A percentile compares a stretch with the other conserved stretches of the same genome.
Conservation (phyloP, 2,113 vertebrate species). For the Gymnogyps californianus region DNA sequence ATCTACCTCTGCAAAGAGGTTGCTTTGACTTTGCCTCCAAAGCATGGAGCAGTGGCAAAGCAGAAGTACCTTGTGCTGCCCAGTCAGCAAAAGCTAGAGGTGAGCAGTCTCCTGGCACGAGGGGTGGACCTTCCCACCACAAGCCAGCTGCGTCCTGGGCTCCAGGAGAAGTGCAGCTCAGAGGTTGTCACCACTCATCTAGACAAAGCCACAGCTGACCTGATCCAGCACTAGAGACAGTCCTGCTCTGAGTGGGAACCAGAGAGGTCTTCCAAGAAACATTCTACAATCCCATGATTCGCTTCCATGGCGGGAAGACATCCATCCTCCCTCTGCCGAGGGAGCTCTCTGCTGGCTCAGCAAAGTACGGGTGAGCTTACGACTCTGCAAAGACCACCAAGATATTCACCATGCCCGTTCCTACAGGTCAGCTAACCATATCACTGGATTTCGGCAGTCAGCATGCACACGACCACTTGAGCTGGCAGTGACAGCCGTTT, state of each 20-base stretch:
- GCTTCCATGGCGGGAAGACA: not conserved
- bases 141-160: too few relatives aligned
- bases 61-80: not conserved
- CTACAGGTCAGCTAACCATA: not conserved
- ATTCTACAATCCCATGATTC: not conserved
- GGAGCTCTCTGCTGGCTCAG: not conserved
- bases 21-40: not conserved
- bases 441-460: not conserved
- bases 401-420: not conserved
- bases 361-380: not conserved
- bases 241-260: not conserved
- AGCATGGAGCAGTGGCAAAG: not conserved
- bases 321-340: not conserved
- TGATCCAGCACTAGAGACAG: not conserved
- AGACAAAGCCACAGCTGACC: not conserved
- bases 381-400: not conserved
- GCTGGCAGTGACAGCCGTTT: not conserved
- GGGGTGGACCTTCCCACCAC: not conserved
- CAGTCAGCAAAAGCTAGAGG: not conserved
- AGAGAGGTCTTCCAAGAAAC: not conserved
- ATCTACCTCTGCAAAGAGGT: not conserved
- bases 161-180: not conserved
- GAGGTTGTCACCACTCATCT: not conserved
- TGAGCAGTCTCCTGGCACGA: not conserved
- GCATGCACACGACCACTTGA: not conserved